Evolutionary conservation across 2,797 vertebrate species (phyloP).

Genomic region (Erithacus rubecula): DNA sequence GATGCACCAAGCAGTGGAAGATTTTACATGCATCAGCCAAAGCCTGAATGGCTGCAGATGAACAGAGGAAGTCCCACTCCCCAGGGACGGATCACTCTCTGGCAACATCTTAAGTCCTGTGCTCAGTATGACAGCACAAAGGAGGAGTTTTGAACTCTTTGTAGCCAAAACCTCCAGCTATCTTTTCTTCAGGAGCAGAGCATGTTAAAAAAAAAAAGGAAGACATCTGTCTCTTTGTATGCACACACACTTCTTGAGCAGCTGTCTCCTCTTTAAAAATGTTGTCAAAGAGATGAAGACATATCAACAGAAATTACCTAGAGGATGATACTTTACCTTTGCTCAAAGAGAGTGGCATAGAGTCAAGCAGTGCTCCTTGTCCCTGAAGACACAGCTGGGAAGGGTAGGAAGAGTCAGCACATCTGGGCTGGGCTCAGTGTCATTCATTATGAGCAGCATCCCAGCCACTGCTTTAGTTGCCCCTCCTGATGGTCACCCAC

Average conservation of each 20-base stretch:
- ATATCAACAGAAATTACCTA: not conserved
- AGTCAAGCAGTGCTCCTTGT: not conserved
- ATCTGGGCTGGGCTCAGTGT: not conserved
- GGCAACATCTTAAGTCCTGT: not conserved
- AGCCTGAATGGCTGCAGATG: fast-evolving
- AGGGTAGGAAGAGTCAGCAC: not conserved
- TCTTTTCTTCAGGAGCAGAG: not conserved
- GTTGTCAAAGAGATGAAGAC: not conserved
- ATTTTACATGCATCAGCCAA: not conserved
- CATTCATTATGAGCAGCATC: fast-evolving
- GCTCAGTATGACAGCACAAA: fast-evolving
- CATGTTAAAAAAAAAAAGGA: not conserved
- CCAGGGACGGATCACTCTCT: not conserved
- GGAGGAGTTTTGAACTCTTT: fast-evolving
- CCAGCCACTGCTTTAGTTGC: not conserved
- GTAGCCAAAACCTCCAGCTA: not conserved
- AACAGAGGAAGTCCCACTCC: not conserved
- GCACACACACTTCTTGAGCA: fast-evolving
- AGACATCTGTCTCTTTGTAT: not conserved
- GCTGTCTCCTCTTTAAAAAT: not conserved
- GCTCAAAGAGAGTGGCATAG: fast-evolving
- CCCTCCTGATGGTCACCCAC: not conserved
- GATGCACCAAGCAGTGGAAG: not conserved
- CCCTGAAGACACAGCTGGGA: not conserved
- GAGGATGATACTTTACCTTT: not conserved